These are phyloP conservation scores for Herpetotheres cachinnans DNA, from an alignment of 2,113 vertebrate genomes.

Conservation along the genomic window DNA sequence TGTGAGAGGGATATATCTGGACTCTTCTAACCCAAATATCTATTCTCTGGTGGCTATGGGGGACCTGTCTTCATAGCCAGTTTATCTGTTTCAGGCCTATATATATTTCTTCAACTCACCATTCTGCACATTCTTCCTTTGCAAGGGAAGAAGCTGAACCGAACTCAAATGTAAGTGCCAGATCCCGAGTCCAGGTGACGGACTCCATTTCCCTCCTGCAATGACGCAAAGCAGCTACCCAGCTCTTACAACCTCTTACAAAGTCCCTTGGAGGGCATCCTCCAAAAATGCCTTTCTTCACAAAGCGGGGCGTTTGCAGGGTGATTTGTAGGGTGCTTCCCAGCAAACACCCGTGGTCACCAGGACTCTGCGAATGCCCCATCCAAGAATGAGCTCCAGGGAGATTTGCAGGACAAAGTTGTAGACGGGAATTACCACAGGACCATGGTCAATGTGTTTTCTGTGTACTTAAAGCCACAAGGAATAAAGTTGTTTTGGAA, in stretches of 20 bases:
- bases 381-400: neutral
- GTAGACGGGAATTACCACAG: neutral
- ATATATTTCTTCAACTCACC: neutral
- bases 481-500: conserved; percentile 15
- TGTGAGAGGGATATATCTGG: neutral
- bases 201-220: neutral
- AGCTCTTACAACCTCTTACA: neutral
- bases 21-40: neutral
- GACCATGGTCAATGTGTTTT: neutral
- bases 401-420: neutral
- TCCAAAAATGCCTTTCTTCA: neutral
- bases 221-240: neutral
- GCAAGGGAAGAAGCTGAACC: neutral
- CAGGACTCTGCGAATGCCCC: neutral
- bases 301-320: neutral
- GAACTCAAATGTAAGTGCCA: neutral
- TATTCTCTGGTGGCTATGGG: neutral
- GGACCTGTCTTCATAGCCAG: neutral
- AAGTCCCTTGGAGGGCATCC: neutral
- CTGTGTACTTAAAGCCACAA: neutral
- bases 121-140: neutral
- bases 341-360: neutral
- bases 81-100: neutral
- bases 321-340: neutral
- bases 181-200: neutral